Evolutionary conservation across 2,113 vertebrate species (phyloP).

Genomic region (Fulmarus glacialis): DNA sequence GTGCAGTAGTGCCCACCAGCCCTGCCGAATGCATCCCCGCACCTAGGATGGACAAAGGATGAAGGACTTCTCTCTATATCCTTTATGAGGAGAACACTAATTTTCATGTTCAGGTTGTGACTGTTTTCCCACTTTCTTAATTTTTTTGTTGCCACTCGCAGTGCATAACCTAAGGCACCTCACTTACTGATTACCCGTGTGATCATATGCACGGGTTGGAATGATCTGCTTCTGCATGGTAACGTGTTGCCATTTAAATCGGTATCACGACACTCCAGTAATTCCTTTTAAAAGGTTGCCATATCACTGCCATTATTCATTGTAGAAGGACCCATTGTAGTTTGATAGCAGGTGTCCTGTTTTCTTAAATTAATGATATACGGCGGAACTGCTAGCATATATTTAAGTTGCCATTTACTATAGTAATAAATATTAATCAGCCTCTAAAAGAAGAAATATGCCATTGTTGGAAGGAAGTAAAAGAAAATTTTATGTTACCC

Average conservation of each 20-base stretch:
- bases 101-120: neutral
- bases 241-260: neutral
- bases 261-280: neutral
- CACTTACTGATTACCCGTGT: fast-evolving
- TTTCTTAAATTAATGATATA: neutral
- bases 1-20: neutral
- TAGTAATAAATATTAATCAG: slow-evolving; percentile 27
- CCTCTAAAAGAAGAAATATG: slow-evolving; percentile 18
- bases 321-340: neutral
- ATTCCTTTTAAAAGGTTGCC: neutral
- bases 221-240: neutral
- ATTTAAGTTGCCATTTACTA: slow-evolving; percentile 26
- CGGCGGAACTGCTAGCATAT: neutral
- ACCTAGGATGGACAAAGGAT: fast-evolving
- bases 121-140: neutral
- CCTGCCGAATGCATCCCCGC: fast-evolving
- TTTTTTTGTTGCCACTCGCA: neutral
- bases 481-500: slow-evolving; percentile 11
- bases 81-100: neutral
- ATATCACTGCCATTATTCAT: neutral
- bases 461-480: slow-evolving; percentile 39
- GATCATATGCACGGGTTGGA: neutral
- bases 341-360: neutral
- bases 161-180: neutral
- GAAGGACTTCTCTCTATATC: neutral